These are phyloP conservation scores for Apantesis nais DNA, from an alignment of 2,888 invertebrate genomes.

Conservation along the genomic window DNA sequence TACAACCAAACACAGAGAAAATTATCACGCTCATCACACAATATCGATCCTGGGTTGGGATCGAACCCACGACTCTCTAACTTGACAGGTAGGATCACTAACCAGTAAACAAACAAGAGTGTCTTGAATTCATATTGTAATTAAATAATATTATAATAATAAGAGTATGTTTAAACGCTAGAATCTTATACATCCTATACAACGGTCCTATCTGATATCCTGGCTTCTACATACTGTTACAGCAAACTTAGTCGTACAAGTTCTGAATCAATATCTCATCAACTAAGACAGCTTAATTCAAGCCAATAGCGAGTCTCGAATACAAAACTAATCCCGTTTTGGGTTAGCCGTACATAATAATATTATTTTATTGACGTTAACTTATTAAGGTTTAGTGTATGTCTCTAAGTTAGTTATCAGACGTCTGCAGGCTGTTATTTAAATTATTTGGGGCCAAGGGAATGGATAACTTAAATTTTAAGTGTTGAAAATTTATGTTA, in stretches of 20 bases:
- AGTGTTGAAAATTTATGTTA: conserved; percentile 16
- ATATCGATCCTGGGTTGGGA: too few species aligned
- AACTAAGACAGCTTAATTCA: conserved; percentile 43
- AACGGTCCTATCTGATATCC: conserved; percentile 35
- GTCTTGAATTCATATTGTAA: neutral
- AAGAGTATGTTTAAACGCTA: neutral
- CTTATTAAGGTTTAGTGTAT: conserved; percentile 39
- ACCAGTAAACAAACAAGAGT: too few species aligned
- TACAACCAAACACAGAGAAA: too few species aligned
- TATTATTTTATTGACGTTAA: conserved; percentile 45
- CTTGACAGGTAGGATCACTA: too few species aligned
- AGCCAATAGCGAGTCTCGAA: conserved; percentile 32
- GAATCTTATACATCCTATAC: neutral
- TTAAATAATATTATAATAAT: neutral
- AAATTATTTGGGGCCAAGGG: conserved; percentile 41
- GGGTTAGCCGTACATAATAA: conserved; percentile 42
- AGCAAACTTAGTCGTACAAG: conserved; percentile 39
- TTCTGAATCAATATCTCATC: conserved; percentile 49
- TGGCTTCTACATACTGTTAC: conserved; percentile 29
- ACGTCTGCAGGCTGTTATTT: conserved; percentile 44
- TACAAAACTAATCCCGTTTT: conserved; percentile 44
- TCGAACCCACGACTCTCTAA: too few species aligned
- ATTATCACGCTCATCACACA: too few species aligned
- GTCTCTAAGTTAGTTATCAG: conserved; percentile 44
- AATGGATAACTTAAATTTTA: conserved; percentile 33